phyloP scores from a whole-genome alignment of 2,888 invertebrate genomes.

The Synergus itoensis region DNA sequence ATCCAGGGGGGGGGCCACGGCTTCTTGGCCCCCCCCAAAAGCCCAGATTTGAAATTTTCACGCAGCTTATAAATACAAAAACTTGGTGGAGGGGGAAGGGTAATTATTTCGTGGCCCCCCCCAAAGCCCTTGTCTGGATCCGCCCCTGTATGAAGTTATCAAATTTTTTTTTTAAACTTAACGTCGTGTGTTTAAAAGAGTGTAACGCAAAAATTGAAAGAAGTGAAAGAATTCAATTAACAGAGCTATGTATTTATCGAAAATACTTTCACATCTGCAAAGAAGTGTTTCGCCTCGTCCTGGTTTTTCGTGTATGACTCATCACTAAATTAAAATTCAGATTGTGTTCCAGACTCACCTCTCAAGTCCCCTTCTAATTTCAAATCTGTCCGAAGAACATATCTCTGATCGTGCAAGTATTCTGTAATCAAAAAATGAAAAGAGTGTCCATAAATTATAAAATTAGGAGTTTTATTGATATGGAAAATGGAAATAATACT shows the following conservation, averaged over 20 bases:
- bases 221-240: neutral
- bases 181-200: too few relatives aligned
- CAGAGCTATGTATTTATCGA: neutral
- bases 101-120: too few relatives aligned
- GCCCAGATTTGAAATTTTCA: too few relatives aligned
- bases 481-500: neutral
- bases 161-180: too few relatives aligned
- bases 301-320: conserved; percentile 56
- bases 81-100: too few relatives aligned
- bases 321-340: conserved; percentile 60
- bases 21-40: too few relatives aligned
- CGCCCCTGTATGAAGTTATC: too few relatives aligned
- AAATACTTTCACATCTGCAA: conserved; percentile 21
- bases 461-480: neutral
- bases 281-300: conserved; percentile 33
- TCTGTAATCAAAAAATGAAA: conserved; percentile 75
- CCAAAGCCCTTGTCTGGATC: too few relatives aligned
- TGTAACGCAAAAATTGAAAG: neutral
- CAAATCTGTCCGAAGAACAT: conserved; percentile 71
- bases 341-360: conserved; percentile 69
- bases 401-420: conserved; percentile 80
- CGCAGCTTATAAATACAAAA: too few relatives aligned
- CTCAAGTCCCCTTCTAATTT: conserved; percentile 59
- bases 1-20: too few relatives aligned
- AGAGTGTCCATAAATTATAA: neutral